Percentiles rank a stretch among this genome's conserved stretches.
Conservation (phyloP, 1,140 invertebrate genomes). For the Hirudo medicinalis region DNA sequence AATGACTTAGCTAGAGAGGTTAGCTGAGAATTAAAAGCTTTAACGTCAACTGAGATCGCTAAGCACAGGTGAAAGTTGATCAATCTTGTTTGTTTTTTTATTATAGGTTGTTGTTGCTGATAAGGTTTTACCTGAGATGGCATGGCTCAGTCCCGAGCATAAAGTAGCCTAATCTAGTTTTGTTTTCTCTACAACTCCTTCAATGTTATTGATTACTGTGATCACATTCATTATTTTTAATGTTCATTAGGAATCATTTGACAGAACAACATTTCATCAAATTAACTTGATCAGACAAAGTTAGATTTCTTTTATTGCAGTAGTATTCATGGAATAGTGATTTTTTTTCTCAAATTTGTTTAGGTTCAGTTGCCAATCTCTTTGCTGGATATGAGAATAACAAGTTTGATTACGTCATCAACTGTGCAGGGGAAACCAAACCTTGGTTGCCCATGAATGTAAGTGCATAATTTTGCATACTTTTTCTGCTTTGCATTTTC, state of each 20-base stretch:
- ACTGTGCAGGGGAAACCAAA: constrained; percentile 12
- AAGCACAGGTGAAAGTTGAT: too few species aligned
- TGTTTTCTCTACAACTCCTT: neutral
- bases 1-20: neutral
- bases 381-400: neutral
- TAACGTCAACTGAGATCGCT: too few species aligned
- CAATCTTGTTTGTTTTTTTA: neutral
- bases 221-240: too few species aligned
- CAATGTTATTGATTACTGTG: too few species aligned
- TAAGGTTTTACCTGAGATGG: constrained; percentile 10
- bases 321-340: too few species aligned
- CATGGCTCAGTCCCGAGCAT: constrained; percentile 5
- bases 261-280: too few species aligned
- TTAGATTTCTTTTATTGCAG: too few species aligned
- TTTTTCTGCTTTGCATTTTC: too few species aligned
- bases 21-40: too few species aligned
- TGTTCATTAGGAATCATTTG: too few species aligned
- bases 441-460: neutral
- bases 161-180: neutral
- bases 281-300: too few species aligned
- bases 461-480: neutral
- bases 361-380: neutral
- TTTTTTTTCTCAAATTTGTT: neutral
- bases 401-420: constrained; percentile 12
- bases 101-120: neutral